These are phyloP conservation scores for Dasysyrphus tricinctus DNA, from an alignment of 2,888 invertebrate species.

Conservation along the genomic window DNA sequence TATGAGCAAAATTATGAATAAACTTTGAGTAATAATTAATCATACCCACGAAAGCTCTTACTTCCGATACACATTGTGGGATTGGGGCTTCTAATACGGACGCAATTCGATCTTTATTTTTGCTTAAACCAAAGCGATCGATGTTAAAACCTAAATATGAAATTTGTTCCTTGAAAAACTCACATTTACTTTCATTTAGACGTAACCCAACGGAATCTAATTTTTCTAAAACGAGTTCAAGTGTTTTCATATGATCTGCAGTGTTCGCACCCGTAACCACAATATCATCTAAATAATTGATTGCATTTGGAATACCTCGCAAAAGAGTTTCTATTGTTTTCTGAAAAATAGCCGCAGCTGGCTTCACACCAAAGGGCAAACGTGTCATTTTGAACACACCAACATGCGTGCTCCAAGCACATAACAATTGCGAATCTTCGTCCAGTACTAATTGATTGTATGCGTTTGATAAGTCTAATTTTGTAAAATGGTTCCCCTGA, in stretches of 20 bases:
- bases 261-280: slow-evolving; percentile 7
- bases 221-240: slow-evolving; percentile 21
- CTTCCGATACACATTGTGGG: slow-evolving; percentile 6
- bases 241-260: slow-evolving; percentile 12
- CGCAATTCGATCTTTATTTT: slow-evolving; percentile 6
- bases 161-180: slow-evolving; percentile 15
- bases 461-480: slow-evolving; percentile 78
- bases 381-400: too few species aligned
- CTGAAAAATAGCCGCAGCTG: too few species aligned
- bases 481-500: slow-evolving; percentile 55
- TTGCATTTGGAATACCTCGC: slow-evolving; percentile 7
- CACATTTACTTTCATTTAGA: slow-evolving; percentile 29
- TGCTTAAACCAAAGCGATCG: slow-evolving; percentile 21
- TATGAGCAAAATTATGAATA: slow-evolving; percentile 23
- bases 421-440: too few species aligned
- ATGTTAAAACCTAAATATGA: slow-evolving; percentile 25
- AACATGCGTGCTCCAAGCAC: too few species aligned
- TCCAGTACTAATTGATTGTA: slow-evolving; percentile 76
- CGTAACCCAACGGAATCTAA: slow-evolving; percentile 10
- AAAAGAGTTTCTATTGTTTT: too few species aligned
- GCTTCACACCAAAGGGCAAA: too few species aligned
- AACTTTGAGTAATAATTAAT: slow-evolving; percentile 30
- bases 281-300: slow-evolving; percentile 18
- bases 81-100: slow-evolving; percentile 10
- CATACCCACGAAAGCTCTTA: slow-evolving; percentile 31